Percentiles rank a stretch among this genome's conserved stretches.
phyloP scores from a whole-genome alignment of 2,888 invertebrate species.

The Priapulus caudatus region DNA sequence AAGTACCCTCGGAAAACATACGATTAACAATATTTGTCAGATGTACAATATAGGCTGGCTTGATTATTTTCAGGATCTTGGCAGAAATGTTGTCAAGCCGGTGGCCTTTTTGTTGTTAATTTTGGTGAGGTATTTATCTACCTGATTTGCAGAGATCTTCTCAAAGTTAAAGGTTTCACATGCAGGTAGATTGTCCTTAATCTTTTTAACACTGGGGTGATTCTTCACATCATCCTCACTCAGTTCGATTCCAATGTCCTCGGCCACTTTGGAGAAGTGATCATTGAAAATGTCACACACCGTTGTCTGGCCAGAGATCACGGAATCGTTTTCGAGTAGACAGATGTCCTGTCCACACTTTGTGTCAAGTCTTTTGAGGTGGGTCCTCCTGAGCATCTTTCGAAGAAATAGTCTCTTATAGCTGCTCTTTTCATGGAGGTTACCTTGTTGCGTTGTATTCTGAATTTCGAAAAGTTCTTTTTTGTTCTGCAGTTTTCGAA shows the following conservation, averaged over 20 bases:
- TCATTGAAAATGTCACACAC: neutral
- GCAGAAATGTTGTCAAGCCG: too few relatives aligned
- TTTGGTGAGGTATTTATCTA: too few relatives aligned
- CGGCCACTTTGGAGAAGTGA: neutral
- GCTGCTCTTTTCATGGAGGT: neutral
- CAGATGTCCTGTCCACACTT: constrained; percentile 1
- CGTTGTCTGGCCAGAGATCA: neutral
- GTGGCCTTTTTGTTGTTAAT: too few relatives aligned
- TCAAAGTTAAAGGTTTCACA: neutral
- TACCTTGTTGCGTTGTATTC: neutral
- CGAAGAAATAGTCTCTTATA: neutral
- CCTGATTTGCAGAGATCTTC: too few relatives aligned
- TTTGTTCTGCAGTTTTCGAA: neutral
- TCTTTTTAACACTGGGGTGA: neutral
- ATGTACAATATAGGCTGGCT: too few relatives aligned
- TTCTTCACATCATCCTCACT: neutral
- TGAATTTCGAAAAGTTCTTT: neutral
- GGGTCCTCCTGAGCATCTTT: neutral
- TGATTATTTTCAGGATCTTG: too few relatives aligned
- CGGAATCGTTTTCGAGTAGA: neutral
- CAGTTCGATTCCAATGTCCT: neutral
- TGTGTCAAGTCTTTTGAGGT: neutral
- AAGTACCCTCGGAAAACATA: too few relatives aligned
- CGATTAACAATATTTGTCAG: too few relatives aligned
- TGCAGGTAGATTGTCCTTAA: neutral